Conservation (phyloP, 2,888 invertebrate species). For the Volucella inanis region DNA sequence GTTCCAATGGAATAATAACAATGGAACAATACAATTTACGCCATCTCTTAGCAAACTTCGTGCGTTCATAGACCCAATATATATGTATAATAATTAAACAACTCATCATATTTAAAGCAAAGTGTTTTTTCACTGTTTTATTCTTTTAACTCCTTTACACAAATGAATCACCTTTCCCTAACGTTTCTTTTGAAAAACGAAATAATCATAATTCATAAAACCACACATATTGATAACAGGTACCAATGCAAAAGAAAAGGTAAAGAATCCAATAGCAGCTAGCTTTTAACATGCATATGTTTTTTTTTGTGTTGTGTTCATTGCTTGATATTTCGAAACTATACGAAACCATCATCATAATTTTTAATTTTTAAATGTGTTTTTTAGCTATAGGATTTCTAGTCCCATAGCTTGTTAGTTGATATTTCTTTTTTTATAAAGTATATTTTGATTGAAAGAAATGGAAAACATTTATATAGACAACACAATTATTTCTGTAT, state of each 20-base stretch:
- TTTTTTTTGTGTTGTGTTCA: constrained; percentile 1
- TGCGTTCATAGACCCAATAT: too few species aligned
- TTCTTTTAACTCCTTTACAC: constrained; percentile 39
- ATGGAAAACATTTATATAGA: constrained; percentile 21
- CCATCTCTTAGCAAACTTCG: too few species aligned
- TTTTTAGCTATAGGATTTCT: constrained; percentile 24
- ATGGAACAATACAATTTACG: too few species aligned
- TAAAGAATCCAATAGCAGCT: constrained; percentile 51
- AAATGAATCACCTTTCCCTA: constrained; percentile 59
- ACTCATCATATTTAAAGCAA: constrained; percentile 12
- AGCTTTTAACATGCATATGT: constrained; percentile 16
- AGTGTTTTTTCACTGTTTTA: constrained; percentile 45
- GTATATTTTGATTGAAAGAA: constrained; percentile 43
- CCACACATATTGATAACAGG: constrained; percentile 30
- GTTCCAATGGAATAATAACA: too few species aligned
- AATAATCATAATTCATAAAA: constrained; percentile 29
- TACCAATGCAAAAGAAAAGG: constrained; percentile 46
- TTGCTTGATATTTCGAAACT: constrained; percentile 59
- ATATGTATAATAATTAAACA: too few species aligned
- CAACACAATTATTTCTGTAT: constrained; percentile 21
- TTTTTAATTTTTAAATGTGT: constrained; percentile 12
- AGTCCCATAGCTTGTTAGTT: constrained; percentile 18
- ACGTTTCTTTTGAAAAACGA: constrained; percentile 33
- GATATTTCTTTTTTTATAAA: constrained; percentile 25
- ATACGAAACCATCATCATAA: constrained; percentile 34